A percentile compares a stretch with the other conserved stretches of the same genome.
Conservation (phyloP, 2,113 vertebrate genomes). For the Triplophysa siluroides region DNA sequence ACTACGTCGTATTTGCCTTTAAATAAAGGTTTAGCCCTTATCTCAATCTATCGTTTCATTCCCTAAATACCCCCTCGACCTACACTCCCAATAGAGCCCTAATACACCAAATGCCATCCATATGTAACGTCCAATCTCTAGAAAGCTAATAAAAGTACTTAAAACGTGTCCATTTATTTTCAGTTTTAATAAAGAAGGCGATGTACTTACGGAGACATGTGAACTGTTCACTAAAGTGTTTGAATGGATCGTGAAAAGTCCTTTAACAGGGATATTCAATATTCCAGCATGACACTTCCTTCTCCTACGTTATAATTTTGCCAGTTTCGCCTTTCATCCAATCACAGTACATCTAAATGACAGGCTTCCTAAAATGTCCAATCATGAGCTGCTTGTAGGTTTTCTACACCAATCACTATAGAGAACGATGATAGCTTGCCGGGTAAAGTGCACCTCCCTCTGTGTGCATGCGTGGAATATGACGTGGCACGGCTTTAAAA, state of each 20-base stretch:
- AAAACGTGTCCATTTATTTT: too few relatives aligned
- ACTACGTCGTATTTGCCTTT: background rate
- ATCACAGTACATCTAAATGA: background rate
- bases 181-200: background rate
- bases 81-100: background rate
- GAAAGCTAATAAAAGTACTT: too few relatives aligned
- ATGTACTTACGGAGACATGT: slow-evolving; percentile 46
- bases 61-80: background rate
- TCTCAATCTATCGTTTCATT: background rate
- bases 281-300: slow-evolving; percentile 41
- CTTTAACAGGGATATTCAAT: background rate
- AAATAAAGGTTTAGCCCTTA: background rate
- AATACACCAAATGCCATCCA: too few relatives aligned
- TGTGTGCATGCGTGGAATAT: slow-evolving; percentile 19
- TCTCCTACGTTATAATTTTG: background rate
- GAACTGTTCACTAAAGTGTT: background rate
- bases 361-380: background rate
- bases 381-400: background rate
- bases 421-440: background rate
- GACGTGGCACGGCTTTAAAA: slow-evolving; percentile 34
- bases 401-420: background rate
- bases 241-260: slow-evolving; percentile 17
- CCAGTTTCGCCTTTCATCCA: background rate
- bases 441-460: background rate
- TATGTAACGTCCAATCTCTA: too few relatives aligned